Base-by-base conservation (phyloP, 2,113 vertebrate genomes). In the Perca schrenkii region DNA sequence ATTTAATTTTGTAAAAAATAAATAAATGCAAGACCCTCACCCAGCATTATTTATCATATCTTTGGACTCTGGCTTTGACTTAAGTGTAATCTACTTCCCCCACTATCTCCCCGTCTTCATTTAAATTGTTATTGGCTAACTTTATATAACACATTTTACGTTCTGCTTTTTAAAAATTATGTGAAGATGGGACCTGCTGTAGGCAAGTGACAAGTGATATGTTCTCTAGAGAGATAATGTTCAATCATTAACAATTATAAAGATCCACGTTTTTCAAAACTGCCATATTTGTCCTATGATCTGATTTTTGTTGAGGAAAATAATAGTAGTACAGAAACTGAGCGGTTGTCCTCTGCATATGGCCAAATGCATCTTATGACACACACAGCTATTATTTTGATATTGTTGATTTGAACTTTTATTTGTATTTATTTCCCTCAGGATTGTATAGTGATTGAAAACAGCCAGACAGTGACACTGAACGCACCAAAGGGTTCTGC, bases 401-500 rank as follows among this genome's bases (percentile, higher is more conserved):
- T 19, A 7, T 8, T 8, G 7, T 8, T 40, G 8, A 40, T 40
- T 40, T 40, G 1, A 40, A 8, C 36, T 31, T 17, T 4, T 28
- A 2, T 19, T 12, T 10, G 28, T 28, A 1, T 34, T 34, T 4
- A 31, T 40, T 70, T 4, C 15, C 11, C 21, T 21, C 88, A 98
- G 97, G 90, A 88, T 17, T 98, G 97, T 87, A 84, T 98, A 22
- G 94, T 93, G 86, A 90, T 97, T 90, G 95, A 97, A 82, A 94
- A 95, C 87, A 21, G 88, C 1, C 96, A 96, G 82, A 94, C 87
- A 5, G 95, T 96, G 67, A 90, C 91, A 1, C 94, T 98, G 84
- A 93, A 87, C 43, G 97, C 97, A 62, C 97, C 97, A 0, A 97
- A 95, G 88, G 97, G 96, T 8, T 98, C 97, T 54, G 94, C 94